phyloP scores from a whole-genome alignment of 2,888 invertebrate species.

The Gastrophysa polygoni region DNA sequence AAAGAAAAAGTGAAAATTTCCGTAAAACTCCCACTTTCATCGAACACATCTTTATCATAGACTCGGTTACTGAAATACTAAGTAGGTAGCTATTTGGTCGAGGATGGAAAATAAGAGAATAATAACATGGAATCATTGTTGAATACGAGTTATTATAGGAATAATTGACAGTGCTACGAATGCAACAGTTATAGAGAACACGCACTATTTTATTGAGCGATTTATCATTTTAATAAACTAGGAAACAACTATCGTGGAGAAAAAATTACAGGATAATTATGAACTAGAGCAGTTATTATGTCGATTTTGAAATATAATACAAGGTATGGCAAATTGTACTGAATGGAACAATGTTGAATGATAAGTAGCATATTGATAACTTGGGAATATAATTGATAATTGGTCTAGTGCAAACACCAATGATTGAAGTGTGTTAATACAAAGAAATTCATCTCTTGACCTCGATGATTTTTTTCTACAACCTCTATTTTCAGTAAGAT shows the following conservation, averaged over 20 bases:
- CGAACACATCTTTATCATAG: slow-evolving; percentile 5
- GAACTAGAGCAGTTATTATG: no score
- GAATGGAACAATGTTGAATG: no score
- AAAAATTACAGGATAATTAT: no score
- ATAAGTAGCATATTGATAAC: no score
- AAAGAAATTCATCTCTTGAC: no score
- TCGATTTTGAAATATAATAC: no score
- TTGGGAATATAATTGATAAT: no score
- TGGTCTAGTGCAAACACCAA: no score
- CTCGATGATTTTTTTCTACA: no score
- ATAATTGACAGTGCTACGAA: slow-evolving; percentile 10
- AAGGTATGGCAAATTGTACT: no score
- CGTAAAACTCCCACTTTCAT: slow-evolving; percentile 17
- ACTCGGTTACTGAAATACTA: slow-evolving; percentile 1
- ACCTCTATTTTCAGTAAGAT: no score
- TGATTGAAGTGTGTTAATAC: no score
- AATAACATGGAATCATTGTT: slow-evolving; percentile 7
- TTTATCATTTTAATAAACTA: slow-evolving; percentile 28
- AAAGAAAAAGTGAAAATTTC: slow-evolving; percentile 16
- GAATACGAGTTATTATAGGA: slow-evolving; percentile 11
- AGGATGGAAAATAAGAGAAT: not conserved
- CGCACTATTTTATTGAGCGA: slow-evolving; percentile 19
- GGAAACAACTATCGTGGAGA: slow-evolving; percentile 7
- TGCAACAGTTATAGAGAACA: slow-evolving; percentile 14
- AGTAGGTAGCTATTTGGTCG: not conserved